Conservation (phyloP, 1,140 invertebrate genomes). For the Camponotus pennsylvanicus region DNA sequence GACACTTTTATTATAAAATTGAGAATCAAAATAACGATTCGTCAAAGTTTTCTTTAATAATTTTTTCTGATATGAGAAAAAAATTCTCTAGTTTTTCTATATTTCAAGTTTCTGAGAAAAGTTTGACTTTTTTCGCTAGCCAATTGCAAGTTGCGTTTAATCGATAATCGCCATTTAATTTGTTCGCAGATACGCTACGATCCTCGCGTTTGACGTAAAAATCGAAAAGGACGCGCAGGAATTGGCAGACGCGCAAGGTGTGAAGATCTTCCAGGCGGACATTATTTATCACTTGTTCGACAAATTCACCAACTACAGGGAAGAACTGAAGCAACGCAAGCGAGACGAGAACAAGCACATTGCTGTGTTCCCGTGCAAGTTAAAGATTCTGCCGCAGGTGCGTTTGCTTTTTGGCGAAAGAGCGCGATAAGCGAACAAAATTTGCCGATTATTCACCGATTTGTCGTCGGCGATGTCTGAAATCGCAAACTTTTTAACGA, state of each 20-base stretch:
- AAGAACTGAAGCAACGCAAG: conserved; percentile 97
- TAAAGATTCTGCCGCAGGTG: conserved; percentile 94
- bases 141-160: not conserved
- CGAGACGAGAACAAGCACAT: conserved; percentile 98
- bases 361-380: conserved; percentile 99
- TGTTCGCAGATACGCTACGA: conserved; percentile 94
- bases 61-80: too few relatives aligned
- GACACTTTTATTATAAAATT: not conserved
- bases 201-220: conserved; percentile 99
- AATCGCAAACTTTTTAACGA: not conserved
- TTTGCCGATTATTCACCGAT: not conserved
- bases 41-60: not conserved
- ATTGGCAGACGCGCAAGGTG: conserved; percentile 96
- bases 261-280: conserved; percentile 99
- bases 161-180: not conserved
- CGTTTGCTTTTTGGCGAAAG: not conserved
- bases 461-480: conserved; percentile 1
- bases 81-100: too few relatives aligned
- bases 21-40: not conserved
- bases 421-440: conserved; percentile 31
- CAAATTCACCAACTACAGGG: conserved; percentile 97
- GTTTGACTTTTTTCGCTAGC: too few relatives aligned
- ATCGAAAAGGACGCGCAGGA: conserved; percentile 99
- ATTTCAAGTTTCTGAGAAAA: not conserved
- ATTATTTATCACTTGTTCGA: conserved; percentile 99